phyloP scores from a whole-genome alignment of 2,888 invertebrate genomes.

The Eulithis prunata region DNA sequence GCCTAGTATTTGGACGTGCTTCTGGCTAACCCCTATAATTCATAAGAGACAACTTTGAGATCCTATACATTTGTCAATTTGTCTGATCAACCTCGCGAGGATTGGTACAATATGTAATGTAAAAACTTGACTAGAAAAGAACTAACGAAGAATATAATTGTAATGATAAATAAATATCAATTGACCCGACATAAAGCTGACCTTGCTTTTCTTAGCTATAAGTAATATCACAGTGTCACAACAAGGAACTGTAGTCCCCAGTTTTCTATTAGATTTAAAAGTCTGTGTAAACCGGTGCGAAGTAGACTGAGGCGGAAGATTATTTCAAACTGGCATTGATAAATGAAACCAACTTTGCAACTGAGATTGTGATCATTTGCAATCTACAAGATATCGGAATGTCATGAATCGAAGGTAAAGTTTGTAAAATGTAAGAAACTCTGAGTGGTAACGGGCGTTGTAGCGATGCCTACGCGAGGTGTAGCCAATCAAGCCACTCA shows the following conservation, averaged over 20 bases:
- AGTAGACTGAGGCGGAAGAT: slow-evolving; percentile 30
- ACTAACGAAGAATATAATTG: not conserved
- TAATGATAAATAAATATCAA: too few relatives aligned
- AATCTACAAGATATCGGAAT: slow-evolving; percentile 29
- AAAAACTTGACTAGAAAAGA: not conserved
- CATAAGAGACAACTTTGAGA: too few relatives aligned
- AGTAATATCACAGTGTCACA: slow-evolving; percentile 2
- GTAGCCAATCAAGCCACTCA: not conserved
- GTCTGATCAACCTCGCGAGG: too few relatives aligned
- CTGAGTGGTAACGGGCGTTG: not conserved
- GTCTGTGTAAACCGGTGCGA: slow-evolving; percentile 16
- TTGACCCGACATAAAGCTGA: too few relatives aligned
- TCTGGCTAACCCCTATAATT: too few relatives aligned
- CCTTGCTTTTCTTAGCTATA: not conserved
- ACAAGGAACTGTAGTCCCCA: slow-evolving; percentile 7
- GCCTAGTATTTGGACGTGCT: too few relatives aligned
- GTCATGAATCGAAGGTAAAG: slow-evolving; percentile 23
- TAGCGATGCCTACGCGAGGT: not conserved
- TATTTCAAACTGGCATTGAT: slow-evolving; percentile 35
- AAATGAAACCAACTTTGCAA: slow-evolving; percentile 32
- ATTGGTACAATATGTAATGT: not conserved
- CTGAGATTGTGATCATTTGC: slow-evolving; percentile 34
- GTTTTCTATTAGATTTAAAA: slow-evolving; percentile 23
- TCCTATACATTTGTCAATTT: too few relatives aligned
- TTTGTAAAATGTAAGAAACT: not conserved